Conservation (phyloP, 2,888 invertebrate species). For the Drosophila diplacantha region DNA sequence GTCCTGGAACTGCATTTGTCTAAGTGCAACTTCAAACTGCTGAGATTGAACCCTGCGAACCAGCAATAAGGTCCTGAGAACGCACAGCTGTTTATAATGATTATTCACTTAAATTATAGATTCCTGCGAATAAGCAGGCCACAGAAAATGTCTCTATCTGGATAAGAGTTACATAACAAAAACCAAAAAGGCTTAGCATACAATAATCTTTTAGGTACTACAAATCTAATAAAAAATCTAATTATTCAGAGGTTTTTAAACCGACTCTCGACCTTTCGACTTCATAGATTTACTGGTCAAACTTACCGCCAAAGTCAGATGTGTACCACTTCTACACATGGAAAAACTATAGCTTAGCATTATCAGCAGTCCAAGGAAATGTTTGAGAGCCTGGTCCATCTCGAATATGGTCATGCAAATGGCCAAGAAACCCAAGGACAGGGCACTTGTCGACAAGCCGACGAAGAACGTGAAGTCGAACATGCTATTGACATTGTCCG, state of each 20-base stretch:
- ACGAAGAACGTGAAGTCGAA: conserved; percentile 1
- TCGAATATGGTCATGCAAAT: neutral
- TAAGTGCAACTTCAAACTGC: neutral
- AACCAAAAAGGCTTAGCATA: neutral
- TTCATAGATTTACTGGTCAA: neutral
- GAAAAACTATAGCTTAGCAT: conserved; percentile 1
- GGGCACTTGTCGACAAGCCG: neutral
- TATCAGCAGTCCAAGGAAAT: neutral
- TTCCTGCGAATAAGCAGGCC: neutral
- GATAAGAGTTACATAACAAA: neutral
- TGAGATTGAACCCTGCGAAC: neutral
- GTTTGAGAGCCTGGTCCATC: neutral
- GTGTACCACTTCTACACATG: conserved; percentile 4
- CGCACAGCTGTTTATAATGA: neutral
- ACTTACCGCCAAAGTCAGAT: conserved; percentile 11
- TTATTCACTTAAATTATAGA: conserved; percentile 2
- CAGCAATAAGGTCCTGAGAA: conserved; percentile 1
- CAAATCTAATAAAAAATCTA: neutral
- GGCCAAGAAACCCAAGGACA: conserved; percentile 1
- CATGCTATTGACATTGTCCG: neutral
- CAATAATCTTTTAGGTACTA: neutral
- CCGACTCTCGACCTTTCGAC: fast-evolving
- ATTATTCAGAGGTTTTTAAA: no score
- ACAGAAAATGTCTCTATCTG: neutral
- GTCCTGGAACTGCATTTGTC: conserved; percentile 2